Base-by-base conservation (phyloP, 2,888 invertebrate genomes). In the Drosophila leonis region DNA sequence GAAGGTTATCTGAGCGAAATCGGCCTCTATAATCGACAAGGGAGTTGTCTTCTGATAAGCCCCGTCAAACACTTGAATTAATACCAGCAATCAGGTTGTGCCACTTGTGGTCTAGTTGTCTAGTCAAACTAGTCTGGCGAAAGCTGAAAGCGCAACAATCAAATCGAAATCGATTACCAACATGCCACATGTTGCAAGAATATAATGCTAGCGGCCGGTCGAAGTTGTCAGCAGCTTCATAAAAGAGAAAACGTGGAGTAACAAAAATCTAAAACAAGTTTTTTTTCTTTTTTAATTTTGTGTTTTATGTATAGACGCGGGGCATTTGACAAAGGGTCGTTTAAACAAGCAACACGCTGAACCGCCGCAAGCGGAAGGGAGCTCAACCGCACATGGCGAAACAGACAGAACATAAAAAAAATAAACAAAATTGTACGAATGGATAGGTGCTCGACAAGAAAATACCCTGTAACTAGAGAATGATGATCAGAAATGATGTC, bases 161-260 rank as follows among this genome's bases (percentile, higher is more conserved):
- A 39, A 55, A 51, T 46, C n/a, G 31, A 62, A 65, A 59, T 70
- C 51, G 51, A 68, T 65, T 41, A 65, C 31, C 18, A 31, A 59
- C 33, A 41, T 78, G 66, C 71, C 66, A 71, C 78, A 74, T 76
- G 75, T 62, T 49, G 78, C 71, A 78, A 74, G 71, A 64, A 74
- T 61, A 41, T 27, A 24, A 13, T 51, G 24, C 42, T 33, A n/a
- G 57, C 24, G 70, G 70, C 64, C 41, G 57, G 69, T 63, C 69
- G 20, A 3, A 15, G 20, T 20, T 42, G 42, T 51, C 27, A 59
- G 39, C 42, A 35, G 41, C 13, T 56, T 54, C 56, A 44, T 49
- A 63, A 77, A 78, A 77, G 74, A 77, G 76, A 77, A 77, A 78
- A 77, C 70, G 49, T 57, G 37, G 56, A 60, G 61, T 59, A 20